Conservation (phyloP, 2,888 invertebrate species). For the Melanophora roralis region DNA sequence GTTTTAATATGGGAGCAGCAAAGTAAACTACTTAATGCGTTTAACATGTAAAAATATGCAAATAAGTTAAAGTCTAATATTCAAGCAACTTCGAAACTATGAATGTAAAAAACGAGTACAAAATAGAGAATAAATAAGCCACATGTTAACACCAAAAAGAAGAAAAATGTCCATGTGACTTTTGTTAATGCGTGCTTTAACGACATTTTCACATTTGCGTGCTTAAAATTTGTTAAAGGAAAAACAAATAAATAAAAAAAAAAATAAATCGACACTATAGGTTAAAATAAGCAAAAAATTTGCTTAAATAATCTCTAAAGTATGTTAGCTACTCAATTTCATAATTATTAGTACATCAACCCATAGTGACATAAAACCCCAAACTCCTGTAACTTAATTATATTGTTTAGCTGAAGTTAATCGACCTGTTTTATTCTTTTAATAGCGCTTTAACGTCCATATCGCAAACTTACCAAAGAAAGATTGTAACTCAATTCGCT, state of each 20-base stretch:
- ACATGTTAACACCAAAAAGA: conserved; percentile 15
- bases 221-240: not conserved
- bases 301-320: too few species aligned
- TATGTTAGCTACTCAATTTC: too few species aligned
- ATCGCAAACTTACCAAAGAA: too few species aligned
- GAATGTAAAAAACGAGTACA: too few species aligned
- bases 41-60: conserved; percentile 57
- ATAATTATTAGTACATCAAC: too few species aligned
- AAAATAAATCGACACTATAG: not conserved
- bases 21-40: not conserved
- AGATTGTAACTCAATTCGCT: too few species aligned
- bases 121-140: not conserved
- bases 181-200: conserved; percentile 41
- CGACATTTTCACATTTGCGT: conserved; percentile 46
- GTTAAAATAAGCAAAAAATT: too few species aligned
- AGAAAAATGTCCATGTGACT: conserved; percentile 5
- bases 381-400: too few species aligned
- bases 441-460: too few species aligned
- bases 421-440: too few species aligned
- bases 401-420: too few species aligned
- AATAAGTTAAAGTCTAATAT: conserved; percentile 16
- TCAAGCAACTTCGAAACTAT: not conserved
- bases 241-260: not conserved
- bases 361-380: too few species aligned
- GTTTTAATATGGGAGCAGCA: not conserved